Conservation (phyloP, 35 echinoderm and acorn worm species). For the Heliocidaris erythrogramma region DNA sequence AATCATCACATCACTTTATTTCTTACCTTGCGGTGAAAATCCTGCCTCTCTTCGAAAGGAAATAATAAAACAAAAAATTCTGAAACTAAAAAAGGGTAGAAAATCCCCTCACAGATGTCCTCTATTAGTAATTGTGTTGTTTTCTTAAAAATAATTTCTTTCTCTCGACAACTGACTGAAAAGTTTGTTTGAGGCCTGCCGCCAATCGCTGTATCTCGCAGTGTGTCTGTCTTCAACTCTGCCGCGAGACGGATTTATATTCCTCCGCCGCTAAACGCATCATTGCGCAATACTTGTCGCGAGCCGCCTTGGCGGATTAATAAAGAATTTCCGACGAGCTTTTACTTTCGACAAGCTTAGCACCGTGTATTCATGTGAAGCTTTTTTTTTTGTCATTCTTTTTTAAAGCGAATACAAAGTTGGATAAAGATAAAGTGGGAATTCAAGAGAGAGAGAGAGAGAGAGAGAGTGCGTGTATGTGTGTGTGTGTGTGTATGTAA, state of each 20-base stretch:
- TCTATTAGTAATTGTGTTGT: not conserved
- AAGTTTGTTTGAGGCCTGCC: not conserved
- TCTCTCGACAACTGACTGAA: not conserved
- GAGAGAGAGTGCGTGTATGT: no score
- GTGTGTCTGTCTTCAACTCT: not conserved
- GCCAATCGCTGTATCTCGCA: not conserved
- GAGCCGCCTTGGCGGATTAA: not conserved
- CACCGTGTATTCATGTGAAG: no score
- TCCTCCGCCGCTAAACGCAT: not conserved
- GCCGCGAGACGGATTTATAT: not conserved
- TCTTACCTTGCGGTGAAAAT: not conserved
- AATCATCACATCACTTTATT: not conserved
- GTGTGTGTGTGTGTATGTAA: no score
- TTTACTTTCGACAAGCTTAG: no score
- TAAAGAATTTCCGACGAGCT: not conserved
- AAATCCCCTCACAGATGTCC: not conserved
- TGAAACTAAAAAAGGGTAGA: not conserved
- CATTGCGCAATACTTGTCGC: not conserved
- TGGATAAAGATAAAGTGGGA: no score
- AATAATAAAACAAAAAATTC: not conserved
- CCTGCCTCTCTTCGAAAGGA: not conserved
- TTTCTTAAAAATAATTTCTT: not conserved
- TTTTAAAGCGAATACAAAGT: no score
- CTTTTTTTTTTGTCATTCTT: no score
- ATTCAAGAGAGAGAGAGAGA: no score